Percentiles rank a stretch among this genome's conserved stretches.
Conservation (phyloP, 2,113 vertebrate species). For the Mesoclemmys tuberculata region DNA sequence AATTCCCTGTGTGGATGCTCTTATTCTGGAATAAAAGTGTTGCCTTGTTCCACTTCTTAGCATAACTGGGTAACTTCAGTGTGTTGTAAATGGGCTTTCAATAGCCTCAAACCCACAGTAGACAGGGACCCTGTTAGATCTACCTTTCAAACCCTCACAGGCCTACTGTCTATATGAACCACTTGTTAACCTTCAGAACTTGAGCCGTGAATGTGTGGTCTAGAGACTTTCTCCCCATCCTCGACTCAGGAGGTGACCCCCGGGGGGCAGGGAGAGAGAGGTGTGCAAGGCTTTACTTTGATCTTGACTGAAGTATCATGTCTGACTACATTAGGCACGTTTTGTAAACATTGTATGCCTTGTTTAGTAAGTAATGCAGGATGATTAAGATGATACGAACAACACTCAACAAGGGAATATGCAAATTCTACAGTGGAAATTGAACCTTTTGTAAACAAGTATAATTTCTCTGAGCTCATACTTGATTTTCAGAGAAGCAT, state of each 20-base stretch:
- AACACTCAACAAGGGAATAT: neutral
- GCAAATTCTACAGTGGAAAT: neutral
- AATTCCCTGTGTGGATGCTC: neutral
- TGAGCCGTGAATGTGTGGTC: neutral
- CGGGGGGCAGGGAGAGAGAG: no score
- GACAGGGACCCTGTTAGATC: neutral
- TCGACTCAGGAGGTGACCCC: neutral
- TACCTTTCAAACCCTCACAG: neutral
- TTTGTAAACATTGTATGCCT: neutral
- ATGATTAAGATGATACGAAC: neutral
- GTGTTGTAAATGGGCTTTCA: neutral
- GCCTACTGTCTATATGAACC: neutral
- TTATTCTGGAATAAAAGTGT: neutral
- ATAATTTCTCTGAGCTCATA: neutral
- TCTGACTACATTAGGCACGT: neutral
- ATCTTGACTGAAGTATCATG: neutral
- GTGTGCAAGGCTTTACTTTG: neutral
- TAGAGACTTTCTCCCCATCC: neutral
- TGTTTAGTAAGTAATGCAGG: neutral
- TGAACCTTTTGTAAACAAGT: neutral
- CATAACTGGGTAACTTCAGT: neutral
- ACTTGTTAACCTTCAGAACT: neutral
- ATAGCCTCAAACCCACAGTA: neutral
- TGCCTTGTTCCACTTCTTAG: neutral
- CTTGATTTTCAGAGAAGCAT: neutral